Evolutionary conservation across 2,113 vertebrate genomes (phyloP).

Genomic region (Muntiacus reevesi): DNA sequence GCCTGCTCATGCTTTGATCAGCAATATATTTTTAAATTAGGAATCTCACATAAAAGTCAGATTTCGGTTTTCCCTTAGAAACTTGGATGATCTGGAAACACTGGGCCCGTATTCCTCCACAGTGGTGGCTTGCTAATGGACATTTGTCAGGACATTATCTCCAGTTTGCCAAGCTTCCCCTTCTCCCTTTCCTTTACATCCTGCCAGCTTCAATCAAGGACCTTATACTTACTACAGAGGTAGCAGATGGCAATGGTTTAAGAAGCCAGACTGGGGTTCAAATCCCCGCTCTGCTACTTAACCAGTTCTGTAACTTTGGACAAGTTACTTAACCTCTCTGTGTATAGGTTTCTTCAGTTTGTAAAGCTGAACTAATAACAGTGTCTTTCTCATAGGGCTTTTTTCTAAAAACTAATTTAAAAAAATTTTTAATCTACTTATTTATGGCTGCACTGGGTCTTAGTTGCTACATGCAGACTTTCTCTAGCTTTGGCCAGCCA

Average conservation of each 20-base stretch:
- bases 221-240: neutral
- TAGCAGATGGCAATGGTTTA: neutral
- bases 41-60: neutral
- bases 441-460: neutral
- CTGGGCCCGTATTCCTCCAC: neutral
- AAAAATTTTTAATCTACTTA: accelerated
- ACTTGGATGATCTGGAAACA: neutral
- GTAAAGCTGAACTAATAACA: neutral
- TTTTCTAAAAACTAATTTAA: neutral
- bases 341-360: neutral
- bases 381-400: neutral
- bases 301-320: neutral
- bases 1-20: neutral
- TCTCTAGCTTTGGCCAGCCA: neutral
- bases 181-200: neutral
- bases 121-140: neutral
- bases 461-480: neutral
- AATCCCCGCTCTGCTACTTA: neutral
- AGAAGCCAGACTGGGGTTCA: neutral
- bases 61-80: neutral
- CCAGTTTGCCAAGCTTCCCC: neutral
- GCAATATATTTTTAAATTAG: neutral
- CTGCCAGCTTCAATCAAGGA: neutral
- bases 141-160: neutral
- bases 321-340: neutral